A percentile compares a stretch with the other conserved stretches of the same genome.
phyloP scores from a whole-genome alignment of 2,113 vertebrate species.

The Corythaixoides concolor region DNA sequence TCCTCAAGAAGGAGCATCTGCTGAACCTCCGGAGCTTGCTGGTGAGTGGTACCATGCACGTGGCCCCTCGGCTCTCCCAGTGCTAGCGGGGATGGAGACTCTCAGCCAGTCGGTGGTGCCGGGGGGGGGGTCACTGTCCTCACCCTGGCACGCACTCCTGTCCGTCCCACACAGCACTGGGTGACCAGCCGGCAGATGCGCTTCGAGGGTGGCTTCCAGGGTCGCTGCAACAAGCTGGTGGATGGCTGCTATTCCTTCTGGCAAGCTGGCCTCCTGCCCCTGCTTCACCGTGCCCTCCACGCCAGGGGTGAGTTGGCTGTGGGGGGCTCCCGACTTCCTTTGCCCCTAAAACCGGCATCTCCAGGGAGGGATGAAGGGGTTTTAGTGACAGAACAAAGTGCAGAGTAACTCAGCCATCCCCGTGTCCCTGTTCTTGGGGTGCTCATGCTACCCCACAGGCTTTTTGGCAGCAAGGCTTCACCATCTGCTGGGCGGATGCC shows the following conservation, averaged over 20 bases:
- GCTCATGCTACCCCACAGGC: fast-evolving
- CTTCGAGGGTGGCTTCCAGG: conserved; percentile 96
- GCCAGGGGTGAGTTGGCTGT: conserved; percentile 79
- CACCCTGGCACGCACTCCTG: background rate
- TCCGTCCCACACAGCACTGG: conserved; percentile 80
- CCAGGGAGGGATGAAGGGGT: fast-evolving
- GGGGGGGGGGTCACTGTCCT: background rate
- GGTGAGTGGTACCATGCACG: conserved; percentile 68
- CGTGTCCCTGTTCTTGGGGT: background rate
- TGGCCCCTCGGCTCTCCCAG: no score
- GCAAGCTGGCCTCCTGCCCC: conserved; percentile 93
- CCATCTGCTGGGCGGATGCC: background rate
- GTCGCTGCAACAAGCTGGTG: conserved; percentile 97
- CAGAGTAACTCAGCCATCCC: no score
- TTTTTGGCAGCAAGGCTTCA: background rate
- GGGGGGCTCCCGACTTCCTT: background rate
- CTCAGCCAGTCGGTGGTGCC: fast-evolving
- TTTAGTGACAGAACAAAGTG: fast-evolving
- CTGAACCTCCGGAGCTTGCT: conserved; percentile 90
- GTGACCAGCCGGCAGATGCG: conserved; percentile 93
- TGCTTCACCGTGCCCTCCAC: conserved; percentile 90
- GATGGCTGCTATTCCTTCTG: conserved; percentile 99
- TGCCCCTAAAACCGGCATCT: background rate
- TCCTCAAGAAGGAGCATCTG: conserved; percentile 89
- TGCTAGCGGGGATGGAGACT: background rate